Percentiles rank a stretch among this genome's conserved stretches.
phyloP scores from a whole-genome alignment of 2,888 invertebrate species.

The Subacronicta megacephala region DNA sequence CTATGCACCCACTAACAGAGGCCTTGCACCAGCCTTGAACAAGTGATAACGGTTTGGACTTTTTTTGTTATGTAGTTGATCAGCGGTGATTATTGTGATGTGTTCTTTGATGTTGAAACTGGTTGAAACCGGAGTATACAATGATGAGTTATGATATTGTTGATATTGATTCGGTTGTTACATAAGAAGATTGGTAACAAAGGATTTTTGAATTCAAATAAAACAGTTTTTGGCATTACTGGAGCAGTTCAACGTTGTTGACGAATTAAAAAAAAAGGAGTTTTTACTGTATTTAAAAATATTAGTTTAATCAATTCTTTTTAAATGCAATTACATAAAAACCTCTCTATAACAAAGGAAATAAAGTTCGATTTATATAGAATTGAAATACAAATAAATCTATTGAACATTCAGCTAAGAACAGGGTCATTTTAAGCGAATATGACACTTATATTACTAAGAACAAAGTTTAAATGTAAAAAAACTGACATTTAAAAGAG shows the following conservation, averaged over 20 bases:
- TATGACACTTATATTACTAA: neutral
- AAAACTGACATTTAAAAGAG: too few relatives aligned
- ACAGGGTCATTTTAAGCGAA: constrained; percentile 18
- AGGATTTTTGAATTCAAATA: constrained; percentile 7
- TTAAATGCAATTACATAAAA: constrained; percentile 10
- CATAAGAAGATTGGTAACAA: constrained; percentile 3
- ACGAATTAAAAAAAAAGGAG: neutral
- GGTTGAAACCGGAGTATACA: constrained; percentile 40
- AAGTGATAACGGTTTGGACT: constrained; percentile 48
- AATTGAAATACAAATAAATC: constrained; percentile 13
- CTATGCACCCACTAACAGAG: constrained; percentile 21
- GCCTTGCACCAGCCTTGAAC: constrained; percentile 50
- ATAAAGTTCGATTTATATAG: constrained; percentile 21
- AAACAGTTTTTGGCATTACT: neutral
- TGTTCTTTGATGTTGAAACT: constrained; percentile 23
- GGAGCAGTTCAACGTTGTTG: neutral
- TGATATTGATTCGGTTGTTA: constrained; percentile 25
- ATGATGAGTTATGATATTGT: constrained; percentile 25
- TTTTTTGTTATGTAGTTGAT: constrained; percentile 46
- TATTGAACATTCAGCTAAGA: constrained; percentile 10
- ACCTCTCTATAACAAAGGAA: constrained; percentile 13
- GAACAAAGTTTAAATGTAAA: neutral
- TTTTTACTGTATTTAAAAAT: constrained; percentile 15
- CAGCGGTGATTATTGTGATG: constrained; percentile 28
- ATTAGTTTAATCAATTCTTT: neutral